phyloP scores from a whole-genome alignment of 92 coral and sea anemone genomes.

The Zoanthus sansibaricus region DNA sequence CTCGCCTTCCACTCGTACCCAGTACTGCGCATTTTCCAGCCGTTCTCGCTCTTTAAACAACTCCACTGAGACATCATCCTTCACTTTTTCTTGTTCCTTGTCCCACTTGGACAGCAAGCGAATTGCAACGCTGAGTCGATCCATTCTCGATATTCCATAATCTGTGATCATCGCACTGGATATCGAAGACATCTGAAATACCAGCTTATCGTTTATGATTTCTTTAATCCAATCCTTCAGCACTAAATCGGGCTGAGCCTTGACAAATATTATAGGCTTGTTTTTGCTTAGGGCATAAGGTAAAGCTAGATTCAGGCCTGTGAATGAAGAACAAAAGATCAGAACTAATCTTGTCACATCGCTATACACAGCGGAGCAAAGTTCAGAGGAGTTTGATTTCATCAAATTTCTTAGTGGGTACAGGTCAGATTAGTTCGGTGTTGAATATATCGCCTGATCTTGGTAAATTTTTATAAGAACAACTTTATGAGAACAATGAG shows the following conservation, averaged over 20 bases:
- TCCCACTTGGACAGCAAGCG: slow-evolving; percentile 40
- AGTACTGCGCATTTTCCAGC: slow-evolving; percentile 31
- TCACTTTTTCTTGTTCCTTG: slow-evolving; percentile 6
- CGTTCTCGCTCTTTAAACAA: slow-evolving; percentile 14
- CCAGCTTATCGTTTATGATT: slow-evolving; percentile 20
- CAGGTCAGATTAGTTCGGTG: too few species aligned
- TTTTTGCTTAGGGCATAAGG: slow-evolving; percentile 44
- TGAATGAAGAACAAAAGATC: neutral
- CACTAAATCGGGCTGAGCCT: slow-evolving; percentile 40
- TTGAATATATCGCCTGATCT: too few species aligned
- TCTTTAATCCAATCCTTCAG: slow-evolving; percentile 38
- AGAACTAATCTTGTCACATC: neutral
- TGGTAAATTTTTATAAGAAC: too few species aligned
- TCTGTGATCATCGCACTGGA: slow-evolving; percentile 33
- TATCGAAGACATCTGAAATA: slow-evolving; percentile 33
- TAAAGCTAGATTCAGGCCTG: slow-evolving; percentile 22
- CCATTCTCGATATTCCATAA: slow-evolving; percentile 31
- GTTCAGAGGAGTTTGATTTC: too few species aligned
- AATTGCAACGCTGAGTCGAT: slow-evolving; percentile 33
- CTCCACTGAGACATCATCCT: slow-evolving; percentile 32
- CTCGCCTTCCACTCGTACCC: slow-evolving; percentile 5
- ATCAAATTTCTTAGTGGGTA: too few species aligned
- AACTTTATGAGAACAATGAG: too few species aligned
- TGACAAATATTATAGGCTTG: slow-evolving; percentile 42
- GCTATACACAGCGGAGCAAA: neutral